Conservation (phyloP, 2,113 vertebrate species). For the Corythaixoides concolor region DNA sequence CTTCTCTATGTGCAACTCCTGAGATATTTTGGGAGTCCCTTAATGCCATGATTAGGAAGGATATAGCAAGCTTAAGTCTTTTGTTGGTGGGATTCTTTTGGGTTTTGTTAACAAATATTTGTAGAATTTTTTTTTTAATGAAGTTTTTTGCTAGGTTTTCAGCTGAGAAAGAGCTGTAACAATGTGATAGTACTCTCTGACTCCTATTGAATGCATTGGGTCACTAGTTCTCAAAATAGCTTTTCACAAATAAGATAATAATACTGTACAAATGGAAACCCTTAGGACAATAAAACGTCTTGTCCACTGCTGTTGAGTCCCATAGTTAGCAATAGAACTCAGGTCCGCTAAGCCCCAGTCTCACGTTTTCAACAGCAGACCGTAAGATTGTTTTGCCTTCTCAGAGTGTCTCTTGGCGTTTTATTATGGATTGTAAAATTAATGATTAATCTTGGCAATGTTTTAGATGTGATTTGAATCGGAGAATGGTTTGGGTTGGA, state of each 20-base stretch:
- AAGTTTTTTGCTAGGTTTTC: neutral
- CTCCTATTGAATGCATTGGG: neutral
- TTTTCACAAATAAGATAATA: neutral
- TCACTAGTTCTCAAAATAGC: neutral
- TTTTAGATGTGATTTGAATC: neutral
- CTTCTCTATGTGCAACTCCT: neutral
- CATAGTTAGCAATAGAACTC: neutral
- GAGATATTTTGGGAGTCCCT: neutral
- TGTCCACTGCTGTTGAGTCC: neutral
- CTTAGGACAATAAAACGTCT: neutral
- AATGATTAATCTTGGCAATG: neutral
- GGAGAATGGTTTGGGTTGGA: too few relatives aligned
- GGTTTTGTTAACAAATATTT: neutral
- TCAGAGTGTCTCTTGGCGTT: neutral
- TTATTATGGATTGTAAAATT: neutral
- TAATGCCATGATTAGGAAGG: neutral
- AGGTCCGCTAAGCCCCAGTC: neutral
- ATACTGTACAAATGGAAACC: neutral
- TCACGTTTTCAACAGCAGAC: neutral
- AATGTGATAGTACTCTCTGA: neutral
- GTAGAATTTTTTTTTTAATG: neutral
- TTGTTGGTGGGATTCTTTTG: neutral
- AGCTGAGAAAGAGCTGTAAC: neutral
- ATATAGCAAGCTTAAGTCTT: neutral
- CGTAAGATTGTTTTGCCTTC: neutral